phyloP scores from a whole-genome alignment of 2,113 vertebrate species.

The Panthera uncia region DNA sequence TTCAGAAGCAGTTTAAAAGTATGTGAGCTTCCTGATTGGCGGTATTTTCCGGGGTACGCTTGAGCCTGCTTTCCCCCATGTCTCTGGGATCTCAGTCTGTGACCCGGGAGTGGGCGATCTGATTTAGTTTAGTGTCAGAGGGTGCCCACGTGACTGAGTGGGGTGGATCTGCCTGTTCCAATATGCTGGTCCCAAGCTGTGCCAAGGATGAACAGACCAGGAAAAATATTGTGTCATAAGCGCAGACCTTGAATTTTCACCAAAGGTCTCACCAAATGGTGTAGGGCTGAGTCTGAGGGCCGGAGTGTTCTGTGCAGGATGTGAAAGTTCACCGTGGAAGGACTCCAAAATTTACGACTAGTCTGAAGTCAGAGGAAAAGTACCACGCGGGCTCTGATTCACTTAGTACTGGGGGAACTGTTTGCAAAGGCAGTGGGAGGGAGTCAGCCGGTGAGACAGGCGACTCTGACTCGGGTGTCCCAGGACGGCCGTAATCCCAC shows the following conservation, averaged over 20 bases:
- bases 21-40: neutral
- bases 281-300: neutral
- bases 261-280: conserved; percentile 40
- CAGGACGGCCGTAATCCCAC: rapidly evolving
- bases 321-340: neutral
- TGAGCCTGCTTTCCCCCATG: neutral
- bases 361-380: conserved; percentile 52
- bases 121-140: neutral
- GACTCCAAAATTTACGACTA: neutral
- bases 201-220: conserved; percentile 57
- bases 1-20: neutral
- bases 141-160: neutral
- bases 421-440: neutral
- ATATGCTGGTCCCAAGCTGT: neutral
- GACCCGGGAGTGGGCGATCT: neutral
- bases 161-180: neutral
- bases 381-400: neutral
- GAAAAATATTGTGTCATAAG: conserved; percentile 31
- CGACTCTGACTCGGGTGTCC: neutral
- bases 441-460: neutral
- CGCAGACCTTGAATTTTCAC: conserved; percentile 50
- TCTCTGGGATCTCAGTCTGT: neutral
- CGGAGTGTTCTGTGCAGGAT: conserved; percentile 10
- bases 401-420: rapidly evolving
- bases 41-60: neutral